Evolutionary conservation across 2,888 invertebrate genomes (phyloP), one percentile per base, ranked within the genome.

Genomic region (Drosophila mettleri): DNA sequence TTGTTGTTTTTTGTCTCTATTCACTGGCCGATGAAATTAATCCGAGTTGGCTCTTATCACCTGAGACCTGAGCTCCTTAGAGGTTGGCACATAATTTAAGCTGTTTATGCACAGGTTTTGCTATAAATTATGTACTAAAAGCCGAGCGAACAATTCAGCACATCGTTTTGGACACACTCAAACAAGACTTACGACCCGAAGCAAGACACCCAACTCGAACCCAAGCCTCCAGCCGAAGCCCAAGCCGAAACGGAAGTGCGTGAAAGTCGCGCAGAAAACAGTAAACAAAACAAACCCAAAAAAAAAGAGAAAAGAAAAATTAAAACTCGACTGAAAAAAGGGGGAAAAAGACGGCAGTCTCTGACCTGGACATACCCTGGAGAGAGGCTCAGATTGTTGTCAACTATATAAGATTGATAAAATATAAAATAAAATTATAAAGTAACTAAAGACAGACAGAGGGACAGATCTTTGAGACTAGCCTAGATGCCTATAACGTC

Each of bases 91-190:
- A 88, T 84, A 80, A 80, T 83, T 83, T 80, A 83, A 83, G 74
- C 77, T 72, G 60, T 86, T 83, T 88, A 88, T 80, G 77, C 69
- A 43, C 62, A 70, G 68, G 69, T 70, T 77, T 71, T 60, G 18
- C 69, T 70, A 86, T 84, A 86, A 88, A 84, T 88, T 86, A 86
- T 84, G 80, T 83, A 83, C 74, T 88, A 86, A 83, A 72, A 77
- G 86, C 78, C 63, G 53, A 54, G 66, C 43, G 71, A 60, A 65
- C 74, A 76, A 86, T 70, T 83, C 88, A 57, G 84, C 86, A 88
- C 83, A 83, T 88, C 74, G 78, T 84, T 84, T 74, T 70, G 69
- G 67, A 62, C 69, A 58, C 65, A 62, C 63, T 73, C 60, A 60
- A 67, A 60, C 39, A 57, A 38, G 18, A 48, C 61, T 18, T 41